phyloP scores from a whole-genome alignment of 2,113 vertebrate genomes.

The Corydoras maculifer region DNA sequence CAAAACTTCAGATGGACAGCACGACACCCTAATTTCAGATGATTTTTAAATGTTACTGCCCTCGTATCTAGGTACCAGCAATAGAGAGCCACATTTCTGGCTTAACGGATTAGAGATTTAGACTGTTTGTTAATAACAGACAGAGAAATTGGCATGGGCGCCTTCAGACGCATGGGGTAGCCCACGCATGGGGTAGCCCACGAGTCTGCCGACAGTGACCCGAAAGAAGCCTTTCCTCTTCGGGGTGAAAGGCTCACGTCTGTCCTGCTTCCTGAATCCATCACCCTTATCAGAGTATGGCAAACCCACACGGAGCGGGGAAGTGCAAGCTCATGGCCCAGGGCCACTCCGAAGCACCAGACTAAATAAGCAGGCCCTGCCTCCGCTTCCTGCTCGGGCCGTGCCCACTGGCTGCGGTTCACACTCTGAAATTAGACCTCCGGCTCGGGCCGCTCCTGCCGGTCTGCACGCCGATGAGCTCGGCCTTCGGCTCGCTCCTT shows the following conservation, averaged over 20 bases:
- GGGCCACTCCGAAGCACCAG: constrained; percentile 23
- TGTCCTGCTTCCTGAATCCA: constrained; percentile 38
- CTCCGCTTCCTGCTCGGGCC: constrained; percentile 32
- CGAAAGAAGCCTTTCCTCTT: constrained; percentile 5
- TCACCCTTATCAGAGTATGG: constrained; percentile 43
- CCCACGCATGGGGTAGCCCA: background rate
- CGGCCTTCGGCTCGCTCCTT: background rate
- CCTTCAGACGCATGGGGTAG: background rate
- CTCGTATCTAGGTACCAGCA: no score
- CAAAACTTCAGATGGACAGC: no score
- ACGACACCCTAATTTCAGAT: no score
- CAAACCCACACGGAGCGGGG: constrained; percentile 33
- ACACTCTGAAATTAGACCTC: constrained; percentile 8
- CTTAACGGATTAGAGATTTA: no score
- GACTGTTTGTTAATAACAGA: no score
- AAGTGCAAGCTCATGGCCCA: constrained; percentile 26
- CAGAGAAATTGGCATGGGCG: no score
- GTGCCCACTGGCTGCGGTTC: constrained; percentile 24
- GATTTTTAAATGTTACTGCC: no score
- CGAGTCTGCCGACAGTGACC: constrained; percentile 2
- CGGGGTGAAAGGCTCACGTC: constrained; percentile 2
- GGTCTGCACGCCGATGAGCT: background rate
- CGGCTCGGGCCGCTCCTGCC: background rate
- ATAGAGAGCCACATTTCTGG: no score
- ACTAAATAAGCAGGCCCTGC: constrained; percentile 30